Base-by-base conservation (phyloP, 2,888 invertebrate genomes). In the Parelbella ahira region DNA sequence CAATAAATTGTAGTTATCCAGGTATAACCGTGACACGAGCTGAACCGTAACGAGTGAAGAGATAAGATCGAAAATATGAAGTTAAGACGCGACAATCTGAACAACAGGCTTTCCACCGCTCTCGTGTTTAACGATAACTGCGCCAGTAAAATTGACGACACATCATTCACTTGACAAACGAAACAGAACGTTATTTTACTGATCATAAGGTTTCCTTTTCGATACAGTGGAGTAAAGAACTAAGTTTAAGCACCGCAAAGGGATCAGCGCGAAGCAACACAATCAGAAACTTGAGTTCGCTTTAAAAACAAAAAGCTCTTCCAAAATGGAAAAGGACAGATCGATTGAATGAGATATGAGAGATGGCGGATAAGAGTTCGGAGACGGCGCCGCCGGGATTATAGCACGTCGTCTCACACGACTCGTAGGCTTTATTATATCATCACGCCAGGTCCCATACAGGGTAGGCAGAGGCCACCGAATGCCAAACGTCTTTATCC, bases 101-200 rank as follows among this genome's bases (percentile, higher is more conserved):
- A 47, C 47, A 48, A 33, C 25, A 34, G 38, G 38, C 41, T 30
- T 30, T 32, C 30, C 23, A 36, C 28, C 13, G 32, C 44, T 38
- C 33, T 42, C 37, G 24, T 44, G 42, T 46, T 52, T 50, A 54
- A 54, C 48, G 54, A 44, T 52, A 46, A 54, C 44, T 47, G 36
- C 37, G 39, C 45, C 13, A 46, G 43, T 49, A 45, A 46, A 37
- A 29, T 48, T 43, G 47, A 49, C 37, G 48, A 48, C 32, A 34
- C 45, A 28, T 47, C 36, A 38, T 30, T 1, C 11, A 6, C 5
- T 1, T 4, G 1, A 15, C 36, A 21, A 36, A 29, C 24, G 3
- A 43, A 12, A 36, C 9, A 12, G n/a, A 10, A 36, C 36, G 23
- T 24, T 42, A 13, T 8, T 1, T 10, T 4, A 0, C 4, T 4